A percentile compares a stretch with the other conserved stretches of the same genome.
Evolutionary conservation across 35 echinoderm and acorn worm species (phyloP).

Genomic region (Heliocidaris erythrogramma): DNA sequence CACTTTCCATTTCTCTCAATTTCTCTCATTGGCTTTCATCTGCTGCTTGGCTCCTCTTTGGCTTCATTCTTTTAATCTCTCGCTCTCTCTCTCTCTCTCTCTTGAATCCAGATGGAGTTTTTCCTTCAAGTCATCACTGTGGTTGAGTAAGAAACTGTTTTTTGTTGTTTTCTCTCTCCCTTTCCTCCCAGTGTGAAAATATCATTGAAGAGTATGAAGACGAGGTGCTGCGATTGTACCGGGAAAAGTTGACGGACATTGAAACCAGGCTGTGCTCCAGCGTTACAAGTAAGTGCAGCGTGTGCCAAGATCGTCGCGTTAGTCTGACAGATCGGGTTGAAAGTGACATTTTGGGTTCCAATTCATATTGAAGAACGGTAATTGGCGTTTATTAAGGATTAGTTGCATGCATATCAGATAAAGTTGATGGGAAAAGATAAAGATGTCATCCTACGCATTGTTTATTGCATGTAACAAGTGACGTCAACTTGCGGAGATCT

Average conservation of each 20-base stretch:
- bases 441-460: neutral
- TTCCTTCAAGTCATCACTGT: neutral
- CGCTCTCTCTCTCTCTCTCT: neutral
- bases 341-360: constrained; percentile 16
- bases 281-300: constrained; percentile 19
- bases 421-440: neutral
- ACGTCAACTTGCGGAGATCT: neutral
- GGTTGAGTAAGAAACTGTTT: neutral
- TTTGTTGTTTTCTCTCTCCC: neutral
- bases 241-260: constrained; percentile 18
- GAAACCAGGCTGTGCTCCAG: constrained; percentile 29
- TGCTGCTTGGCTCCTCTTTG: neutral
- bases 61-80: neutral
- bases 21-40: neutral
- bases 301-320: neutral
- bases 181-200: constrained; percentile 33
- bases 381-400: constrained; percentile 16
- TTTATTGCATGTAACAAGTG: constrained; percentile 19
- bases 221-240: constrained; percentile 6
- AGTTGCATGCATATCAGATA: neutral
- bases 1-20: constrained; percentile 31
- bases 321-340: neutral
- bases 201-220: constrained; percentile 42
- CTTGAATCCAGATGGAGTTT: neutral
- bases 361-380: neutral